Base-by-base conservation (phyloP, 2,888 invertebrate species). In the Cheilosia scutellata region DNA sequence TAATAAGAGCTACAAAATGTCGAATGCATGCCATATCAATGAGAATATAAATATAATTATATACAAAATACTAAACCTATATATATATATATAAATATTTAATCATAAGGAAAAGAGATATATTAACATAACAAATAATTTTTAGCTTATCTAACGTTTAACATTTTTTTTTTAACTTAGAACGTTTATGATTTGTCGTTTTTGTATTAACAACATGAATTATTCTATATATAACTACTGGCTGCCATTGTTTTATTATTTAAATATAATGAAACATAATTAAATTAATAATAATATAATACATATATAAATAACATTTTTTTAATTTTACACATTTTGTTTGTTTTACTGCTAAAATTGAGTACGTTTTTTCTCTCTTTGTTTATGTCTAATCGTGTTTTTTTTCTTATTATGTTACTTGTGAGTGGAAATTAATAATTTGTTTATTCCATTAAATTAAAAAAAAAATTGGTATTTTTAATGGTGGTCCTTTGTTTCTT, bases 181-280 rank as follows among this genome's bases (percentile, higher is more conserved):
- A 57, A 53, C 44, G 31, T 76, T 66, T 76, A 68, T 70, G 44
- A 70, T 78, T 62, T 57, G 55, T 78, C 44, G 44, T 77, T 63
- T 62, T 71, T 78, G 78, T 78, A 78, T 78, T 78, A 78, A 71
- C 78, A 77, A 70, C 75, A 76, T 68, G 42, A 72, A 77, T 72
- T 82, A 58, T n/a, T n/a, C n/a, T 68, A 71, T 49, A 80, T 65
- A 51, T 68, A 84, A 75, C 42, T 65, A 68, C 65, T 75, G 71
- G 70, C 84, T 86, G 84, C 84, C 84, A 80, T 80, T 75, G 65
- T 70, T 68, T 57, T 65, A 71, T 71, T 71, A 70, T 40, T 84
- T 76, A 65, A 75, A 68, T 70, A 27, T 76, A 70, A 65, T 63
- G 40, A 71, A 62, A 80, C 44, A 44, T 47, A 71, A 57, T 77